Evolutionary conservation across 2,888 invertebrate genomes (phyloP).

Genomic region (Micropterix aruncella): DNA sequence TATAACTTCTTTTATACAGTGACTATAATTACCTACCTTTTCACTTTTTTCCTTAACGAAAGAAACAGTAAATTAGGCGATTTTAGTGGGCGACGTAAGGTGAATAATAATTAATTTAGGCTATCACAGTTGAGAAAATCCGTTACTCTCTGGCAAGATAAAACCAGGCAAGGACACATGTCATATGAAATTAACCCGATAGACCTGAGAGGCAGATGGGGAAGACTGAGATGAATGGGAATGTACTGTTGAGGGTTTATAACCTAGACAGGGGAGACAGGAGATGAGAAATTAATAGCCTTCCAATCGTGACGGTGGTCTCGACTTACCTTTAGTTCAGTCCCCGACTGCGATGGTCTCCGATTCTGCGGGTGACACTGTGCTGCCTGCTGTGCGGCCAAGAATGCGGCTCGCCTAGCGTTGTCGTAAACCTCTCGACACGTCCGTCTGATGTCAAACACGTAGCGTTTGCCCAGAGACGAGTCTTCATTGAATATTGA

Average conservation of each 20-base stretch:
- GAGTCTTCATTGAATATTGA: constrained; percentile 85
- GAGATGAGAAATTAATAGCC: constrained; percentile 12
- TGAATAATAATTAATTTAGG: too few species aligned
- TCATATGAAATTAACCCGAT: too few species aligned
- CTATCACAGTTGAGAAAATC: too few species aligned
- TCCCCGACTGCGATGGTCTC: constrained; percentile 14
- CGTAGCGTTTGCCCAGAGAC: constrained; percentile 75
- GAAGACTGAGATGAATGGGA: constrained; percentile 18
- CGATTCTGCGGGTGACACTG: constrained; percentile 14
- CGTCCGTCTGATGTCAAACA: constrained; percentile 80
- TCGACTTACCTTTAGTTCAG: constrained; percentile 20
- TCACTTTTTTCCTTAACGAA: too few species aligned
- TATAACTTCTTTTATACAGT: too few species aligned
- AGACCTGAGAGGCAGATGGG: constrained; percentile 11
- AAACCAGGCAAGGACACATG: too few species aligned
- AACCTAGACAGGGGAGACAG: not conserved
- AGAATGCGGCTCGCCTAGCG: constrained; percentile 61
- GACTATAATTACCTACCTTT: too few species aligned
- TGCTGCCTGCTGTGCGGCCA: constrained; percentile 21
- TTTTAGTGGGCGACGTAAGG: too few species aligned
- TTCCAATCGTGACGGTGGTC: constrained; percentile 13
- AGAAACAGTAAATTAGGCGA: too few species aligned
- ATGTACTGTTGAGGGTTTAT: not conserved
- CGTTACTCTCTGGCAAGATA: too few species aligned
- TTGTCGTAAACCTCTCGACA: constrained; percentile 84